Evolutionary conservation across 2,797 vertebrate genomes (phyloP), one percentile per base, ranked within the genome.

Genomic region (Protosalanx chinensis): DNA sequence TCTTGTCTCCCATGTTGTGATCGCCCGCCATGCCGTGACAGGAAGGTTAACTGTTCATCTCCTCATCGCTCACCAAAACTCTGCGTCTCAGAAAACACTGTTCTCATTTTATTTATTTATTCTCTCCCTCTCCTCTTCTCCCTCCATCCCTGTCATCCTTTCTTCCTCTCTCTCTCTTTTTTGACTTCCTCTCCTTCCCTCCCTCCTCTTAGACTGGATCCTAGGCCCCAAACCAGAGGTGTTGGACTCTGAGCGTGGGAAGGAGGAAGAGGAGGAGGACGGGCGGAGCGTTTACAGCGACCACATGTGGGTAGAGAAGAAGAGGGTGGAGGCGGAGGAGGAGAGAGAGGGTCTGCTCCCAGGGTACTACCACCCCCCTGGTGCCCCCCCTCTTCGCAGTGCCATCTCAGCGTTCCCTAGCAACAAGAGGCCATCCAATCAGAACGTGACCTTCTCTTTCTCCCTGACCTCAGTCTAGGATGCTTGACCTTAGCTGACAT

Each of bases 251-350:
- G 87, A 90, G 73, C 76, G 1, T 67, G 58, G 82, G 72, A 91
- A 91, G 73, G 84, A 92, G 87, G 88, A 82, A 72, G 88, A 91
- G 78, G 90, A 86, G 67, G 88, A 88, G 46, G 84, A 85, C 1
- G 64, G 16, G 18, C 73, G 73, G 53, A 88, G 83, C 2, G 0
- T 75, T 57, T 79, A 69, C 63, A 77, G 78, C 63, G 67, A 70
- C 30, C 46, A 73, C 76, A 78, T 27, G 49, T 76, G 76, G 51
- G 69, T 56, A 30, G 75, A 84, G 64, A 63, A 58, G 63, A 30
- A 1, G 29, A 58, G 81, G 70, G 73, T 62, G 68, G 76, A 58
- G 29, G 51, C 81, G 80, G 86, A 88, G 62, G 64, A 37, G 32
- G 86, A 81, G 62, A 80, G 71, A 60, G 68, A 70, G 6, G 70